Conservation (phyloP, 2,888 invertebrate genomes). For the Fragum whitleyi region DNA sequence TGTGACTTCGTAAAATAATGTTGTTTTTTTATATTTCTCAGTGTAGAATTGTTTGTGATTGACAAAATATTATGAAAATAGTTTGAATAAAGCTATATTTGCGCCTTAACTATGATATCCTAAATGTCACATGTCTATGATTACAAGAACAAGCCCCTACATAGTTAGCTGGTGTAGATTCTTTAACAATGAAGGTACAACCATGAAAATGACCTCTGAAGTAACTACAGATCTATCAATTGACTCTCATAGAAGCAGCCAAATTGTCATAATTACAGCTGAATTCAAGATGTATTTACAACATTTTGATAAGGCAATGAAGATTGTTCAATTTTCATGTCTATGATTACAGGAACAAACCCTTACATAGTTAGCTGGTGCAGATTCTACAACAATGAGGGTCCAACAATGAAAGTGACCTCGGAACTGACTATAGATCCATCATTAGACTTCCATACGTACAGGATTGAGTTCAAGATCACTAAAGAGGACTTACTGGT, state of each 20-base stretch:
- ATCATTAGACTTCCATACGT: constrained; percentile 46
- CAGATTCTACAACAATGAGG: constrained; percentile 43
- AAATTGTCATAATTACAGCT: too few species aligned
- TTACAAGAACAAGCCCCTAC: constrained; percentile 37
- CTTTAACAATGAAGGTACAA: constrained; percentile 32
- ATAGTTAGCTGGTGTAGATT: constrained; percentile 63
- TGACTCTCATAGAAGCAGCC: constrained; percentile 51
- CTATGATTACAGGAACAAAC: constrained; percentile 27
- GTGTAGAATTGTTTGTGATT: too few species aligned
- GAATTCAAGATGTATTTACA: constrained; percentile 43
- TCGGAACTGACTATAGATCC: constrained; percentile 57
- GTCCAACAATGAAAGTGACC: constrained; percentile 37
- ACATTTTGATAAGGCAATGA: too few species aligned
- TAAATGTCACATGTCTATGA: too few species aligned
- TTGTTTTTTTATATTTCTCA: too few species aligned
- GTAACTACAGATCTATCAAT: constrained; percentile 52
- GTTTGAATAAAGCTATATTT: too few species aligned
- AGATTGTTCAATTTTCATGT: too few species aligned
- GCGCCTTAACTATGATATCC: too few species aligned
- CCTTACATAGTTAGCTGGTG: constrained; percentile 62
- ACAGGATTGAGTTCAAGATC: constrained; percentile 46
- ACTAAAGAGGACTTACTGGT: constrained; percentile 46
- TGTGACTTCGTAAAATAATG: too few species aligned
- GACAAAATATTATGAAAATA: too few species aligned
- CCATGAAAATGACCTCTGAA: constrained; percentile 42